Evolutionary conservation across 2,888 invertebrate genomes (phyloP).

Genomic region (Ceraclea dissimilis): DNA sequence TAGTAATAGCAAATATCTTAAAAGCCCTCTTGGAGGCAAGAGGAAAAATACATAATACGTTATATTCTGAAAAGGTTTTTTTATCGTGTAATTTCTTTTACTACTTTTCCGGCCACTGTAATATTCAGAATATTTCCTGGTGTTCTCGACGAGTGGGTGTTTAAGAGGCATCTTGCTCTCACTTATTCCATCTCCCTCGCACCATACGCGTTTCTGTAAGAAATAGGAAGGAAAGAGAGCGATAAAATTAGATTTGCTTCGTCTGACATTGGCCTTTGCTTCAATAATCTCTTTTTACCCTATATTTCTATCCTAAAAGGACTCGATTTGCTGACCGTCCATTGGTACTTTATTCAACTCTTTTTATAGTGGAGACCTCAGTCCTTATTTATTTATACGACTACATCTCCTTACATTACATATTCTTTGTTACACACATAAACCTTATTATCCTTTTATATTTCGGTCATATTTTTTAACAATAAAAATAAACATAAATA

Average conservation of each 20-base stretch:
- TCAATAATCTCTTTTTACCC: slow-evolving; percentile 21
- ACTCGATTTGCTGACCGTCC: slow-evolving; percentile 8
- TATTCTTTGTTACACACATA: neutral
- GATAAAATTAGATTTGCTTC: slow-evolving; percentile 24
- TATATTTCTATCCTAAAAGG: slow-evolving; percentile 26
- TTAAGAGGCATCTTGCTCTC: neutral
- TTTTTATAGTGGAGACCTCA: neutral
- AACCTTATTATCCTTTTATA: neutral
- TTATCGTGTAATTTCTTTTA: slow-evolving; percentile 2
- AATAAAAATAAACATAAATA: no score
- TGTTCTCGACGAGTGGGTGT: neutral
- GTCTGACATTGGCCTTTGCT: slow-evolving; percentile 23
- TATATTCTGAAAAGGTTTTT: neutral
- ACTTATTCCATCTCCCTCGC: no score
- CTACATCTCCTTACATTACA: neutral
- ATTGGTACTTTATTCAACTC: neutral
- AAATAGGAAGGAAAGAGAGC: slow-evolving; percentile 6
- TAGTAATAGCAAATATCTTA: neutral
- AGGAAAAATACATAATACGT: neutral
- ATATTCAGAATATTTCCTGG: neutral
- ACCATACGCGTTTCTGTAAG: neutral
- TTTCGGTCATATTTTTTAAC: no score
- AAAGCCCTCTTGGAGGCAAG: neutral
- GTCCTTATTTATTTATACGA: neutral
- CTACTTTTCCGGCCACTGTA: neutral